Conservation (phyloP, 2,113 vertebrate genomes). For the Morone chrysops region DNA sequence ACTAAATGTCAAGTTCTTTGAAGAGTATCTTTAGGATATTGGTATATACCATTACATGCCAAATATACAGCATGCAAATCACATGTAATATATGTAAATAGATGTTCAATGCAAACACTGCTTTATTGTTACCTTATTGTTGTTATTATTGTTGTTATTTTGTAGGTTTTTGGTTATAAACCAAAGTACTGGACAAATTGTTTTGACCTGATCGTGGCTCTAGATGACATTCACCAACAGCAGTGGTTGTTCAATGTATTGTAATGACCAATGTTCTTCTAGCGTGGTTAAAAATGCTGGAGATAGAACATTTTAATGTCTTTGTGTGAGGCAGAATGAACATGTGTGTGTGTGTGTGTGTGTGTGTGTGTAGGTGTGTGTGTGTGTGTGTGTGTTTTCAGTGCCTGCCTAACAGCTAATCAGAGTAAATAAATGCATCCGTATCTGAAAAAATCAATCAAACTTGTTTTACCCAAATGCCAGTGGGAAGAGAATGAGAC, state of each 20-base stretch:
- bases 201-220: background rate
- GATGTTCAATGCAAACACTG: too few relatives aligned
- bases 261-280: background rate
- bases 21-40: background rate
- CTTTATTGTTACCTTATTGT: too few relatives aligned
- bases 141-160: background rate
- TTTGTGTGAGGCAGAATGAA: background rate
- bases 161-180: background rate
- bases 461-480: constrained; percentile 29
- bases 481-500: constrained; percentile 18
- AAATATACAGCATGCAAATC: background rate
- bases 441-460: constrained; percentile 47
- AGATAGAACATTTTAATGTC: background rate
- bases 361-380: background rate
- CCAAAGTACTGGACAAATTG: background rate
- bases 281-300: background rate
- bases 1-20: background rate
- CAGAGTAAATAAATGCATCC: constrained; percentile 18
- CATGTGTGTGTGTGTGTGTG: too few relatives aligned
- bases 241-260: background rate
- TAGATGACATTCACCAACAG: background rate
- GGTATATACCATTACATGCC: background rate
- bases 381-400: background rate
- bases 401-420: constrained; percentile 9
- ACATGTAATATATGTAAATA: background rate